Base-by-base conservation (phyloP, 2,888 invertebrate genomes). In the Allygus modestus region DNA sequence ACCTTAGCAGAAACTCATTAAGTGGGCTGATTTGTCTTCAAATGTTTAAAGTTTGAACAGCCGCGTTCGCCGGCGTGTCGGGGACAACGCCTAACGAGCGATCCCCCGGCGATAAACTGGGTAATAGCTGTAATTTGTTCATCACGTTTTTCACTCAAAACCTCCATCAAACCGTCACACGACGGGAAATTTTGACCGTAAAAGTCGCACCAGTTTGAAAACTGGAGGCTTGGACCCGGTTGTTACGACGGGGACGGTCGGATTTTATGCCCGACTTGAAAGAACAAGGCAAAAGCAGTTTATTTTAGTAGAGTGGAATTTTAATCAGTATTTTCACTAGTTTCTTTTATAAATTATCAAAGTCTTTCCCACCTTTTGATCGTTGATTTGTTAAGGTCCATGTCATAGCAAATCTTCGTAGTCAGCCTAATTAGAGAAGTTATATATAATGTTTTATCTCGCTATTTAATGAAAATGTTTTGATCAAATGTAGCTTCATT, bases 91-190 rank as follows among this genome's bases (percentile, higher is more conserved):
- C 41, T 73, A 73, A 73, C 73, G 12, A 77, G 46, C 46, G 75
- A 37, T 23, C 41, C 46, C 28, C 11, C 28, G 75, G 46, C 75
- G 75, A 77, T 77, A 77, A 46, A 4, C 75, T 2, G 4, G 73
- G 58, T 79, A 79, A 79, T 79, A 79, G 51, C 58, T 31, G 79
- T 79, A 79, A 79, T 79, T 79, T 79, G 79, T 79, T 79, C 79
- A 79, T 79, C 79, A 79, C 79, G 79, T 79, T 79, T 79, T 79
- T 79, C 79, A 79, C 79, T 79, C 79, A 79, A 79, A 79, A 79
- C 58, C 79, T 37, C 79, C 79, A 79, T 79, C 37, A 79, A 79
- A 79, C 54, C 58, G 79, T 79, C 79, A 79, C 79, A 79, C 58
- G 58, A 54, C 20, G 79, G 79, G 58, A 28, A 79, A 79, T 17